These are phyloP conservation scores for Noctilio leporinus DNA, from an alignment of 2,113 vertebrate species.

Conservation along the genomic window DNA sequence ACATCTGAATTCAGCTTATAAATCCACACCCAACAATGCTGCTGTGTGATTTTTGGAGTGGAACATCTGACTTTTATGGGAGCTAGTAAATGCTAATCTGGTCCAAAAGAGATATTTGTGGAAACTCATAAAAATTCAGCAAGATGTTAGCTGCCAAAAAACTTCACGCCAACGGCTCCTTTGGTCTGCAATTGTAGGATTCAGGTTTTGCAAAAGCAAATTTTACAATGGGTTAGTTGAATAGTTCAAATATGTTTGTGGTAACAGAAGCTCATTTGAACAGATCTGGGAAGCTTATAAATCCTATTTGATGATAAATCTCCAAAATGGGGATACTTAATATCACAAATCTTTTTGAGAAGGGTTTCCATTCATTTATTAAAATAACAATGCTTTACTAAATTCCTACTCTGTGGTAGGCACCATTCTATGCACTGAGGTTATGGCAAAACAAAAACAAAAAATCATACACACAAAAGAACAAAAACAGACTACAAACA, in stretches of 20 bases:
- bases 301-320: not conserved
- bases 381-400: not conserved
- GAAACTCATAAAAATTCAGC: not conserved
- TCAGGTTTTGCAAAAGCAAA: not conserved
- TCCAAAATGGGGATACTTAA: not conserved
- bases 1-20: too few relatives aligned
- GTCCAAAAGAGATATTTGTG: not conserved
- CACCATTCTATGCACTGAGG: not conserved
- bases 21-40: not conserved
- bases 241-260: not conserved
- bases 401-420: not conserved
- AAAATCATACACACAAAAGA: not conserved
- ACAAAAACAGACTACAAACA: not conserved
- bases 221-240: not conserved
- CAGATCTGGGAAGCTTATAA: not conserved
- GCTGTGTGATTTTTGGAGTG: not conserved
- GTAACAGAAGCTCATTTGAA: constrained; percentile 3
- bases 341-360: not conserved
- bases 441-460: not conserved
- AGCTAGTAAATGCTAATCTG: not conserved
- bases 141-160: not conserved
- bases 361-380: not conserved
- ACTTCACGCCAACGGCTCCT: not conserved
- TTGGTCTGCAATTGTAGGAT: not conserved
- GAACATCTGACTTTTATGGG: not conserved